Evolutionary conservation across 2,113 vertebrate genomes (phyloP).

Genomic region (Marcusenius ussheri): DNA sequence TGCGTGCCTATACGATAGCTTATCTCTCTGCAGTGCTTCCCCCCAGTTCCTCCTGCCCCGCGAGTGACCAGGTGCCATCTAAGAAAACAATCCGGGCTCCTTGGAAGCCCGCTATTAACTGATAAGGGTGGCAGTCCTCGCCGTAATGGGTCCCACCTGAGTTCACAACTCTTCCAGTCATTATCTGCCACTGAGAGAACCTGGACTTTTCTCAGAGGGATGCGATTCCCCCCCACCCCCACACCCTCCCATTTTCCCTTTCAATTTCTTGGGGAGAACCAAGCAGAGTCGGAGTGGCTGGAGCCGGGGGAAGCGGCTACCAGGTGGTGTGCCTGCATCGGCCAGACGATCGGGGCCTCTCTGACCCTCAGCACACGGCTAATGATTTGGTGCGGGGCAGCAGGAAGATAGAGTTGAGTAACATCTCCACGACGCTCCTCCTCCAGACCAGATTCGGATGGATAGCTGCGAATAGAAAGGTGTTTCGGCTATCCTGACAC

Average conservation of each 20-base stretch:
- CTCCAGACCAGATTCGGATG: neutral
- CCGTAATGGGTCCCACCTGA: constrained; percentile 59
- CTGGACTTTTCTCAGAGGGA: constrained; percentile 26
- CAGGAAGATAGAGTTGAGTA: neutral
- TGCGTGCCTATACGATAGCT: constrained; percentile 33
- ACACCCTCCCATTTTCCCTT: neutral
- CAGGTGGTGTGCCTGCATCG: neutral
- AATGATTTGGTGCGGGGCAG: neutral
- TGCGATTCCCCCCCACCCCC: neutral
- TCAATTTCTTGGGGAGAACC: neutral
- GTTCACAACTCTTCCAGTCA: constrained; percentile 45
- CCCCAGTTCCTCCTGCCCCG: constrained; percentile 28
- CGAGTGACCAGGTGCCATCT: constrained; percentile 57
- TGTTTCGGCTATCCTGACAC: neutral
- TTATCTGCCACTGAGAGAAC: constrained; percentile 33
- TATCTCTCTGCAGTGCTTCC: constrained; percentile 39
- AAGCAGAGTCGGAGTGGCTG: neutral
- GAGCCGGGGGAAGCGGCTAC: neutral
- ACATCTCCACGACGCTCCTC: neutral
- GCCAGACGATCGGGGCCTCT: neutral
- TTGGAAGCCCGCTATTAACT: constrained; percentile 64
- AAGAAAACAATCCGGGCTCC: constrained; percentile 60
- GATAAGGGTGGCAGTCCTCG: constrained; percentile 54
- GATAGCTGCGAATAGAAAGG: neutral
- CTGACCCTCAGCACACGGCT: neutral